Percentiles rank a stretch among this genome's conserved stretches.
These are phyloP conservation scores for Latheticus oryzae DNA, from an alignment of 2,888 invertebrate species.

Conservation along the genomic window DNA sequence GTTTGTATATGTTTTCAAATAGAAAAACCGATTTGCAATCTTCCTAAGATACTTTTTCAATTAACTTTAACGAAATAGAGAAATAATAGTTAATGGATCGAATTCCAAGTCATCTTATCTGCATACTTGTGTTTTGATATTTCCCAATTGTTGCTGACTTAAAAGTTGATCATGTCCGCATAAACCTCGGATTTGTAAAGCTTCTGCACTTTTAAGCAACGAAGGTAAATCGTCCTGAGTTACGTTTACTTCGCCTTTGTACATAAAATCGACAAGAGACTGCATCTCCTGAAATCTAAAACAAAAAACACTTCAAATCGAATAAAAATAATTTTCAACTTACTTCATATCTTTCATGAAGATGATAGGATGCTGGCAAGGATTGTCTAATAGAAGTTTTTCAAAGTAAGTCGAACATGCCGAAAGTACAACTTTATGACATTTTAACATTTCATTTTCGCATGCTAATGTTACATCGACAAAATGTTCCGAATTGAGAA, in stretches of 20 bases:
- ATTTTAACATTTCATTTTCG: conserved; percentile 86
- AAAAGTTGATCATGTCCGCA: conserved; percentile 65
- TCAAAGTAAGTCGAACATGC: conserved; percentile 89
- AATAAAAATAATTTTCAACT: conserved; percentile 44
- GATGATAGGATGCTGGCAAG: conserved; percentile 87
- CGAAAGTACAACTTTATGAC: conserved; percentile 87
- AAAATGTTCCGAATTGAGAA: conserved; percentile 83
- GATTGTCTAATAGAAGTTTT: conserved; percentile 82
- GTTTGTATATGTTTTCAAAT: no score
- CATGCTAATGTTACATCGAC: conserved; percentile 91
- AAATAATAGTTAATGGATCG: no score
- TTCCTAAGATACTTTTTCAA: no score
- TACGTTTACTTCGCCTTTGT: conserved; percentile 89
- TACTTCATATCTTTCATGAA: conserved; percentile 85
- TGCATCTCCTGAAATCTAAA: conserved; percentile 83
- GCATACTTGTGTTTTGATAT: conserved; percentile 55
- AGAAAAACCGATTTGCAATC: no score
- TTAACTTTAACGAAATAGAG: background rate
- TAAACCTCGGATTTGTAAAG: conserved; percentile 82
- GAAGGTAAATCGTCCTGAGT: conserved; percentile 86
- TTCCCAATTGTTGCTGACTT: conserved; percentile 62
- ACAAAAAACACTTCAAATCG: no score
- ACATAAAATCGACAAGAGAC: conserved; percentile 90
- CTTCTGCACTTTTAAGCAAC: conserved; percentile 85
- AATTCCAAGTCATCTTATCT: no score